Conservation (phyloP, 2,113 vertebrate genomes). For the Laticauda colubrina region DNA sequence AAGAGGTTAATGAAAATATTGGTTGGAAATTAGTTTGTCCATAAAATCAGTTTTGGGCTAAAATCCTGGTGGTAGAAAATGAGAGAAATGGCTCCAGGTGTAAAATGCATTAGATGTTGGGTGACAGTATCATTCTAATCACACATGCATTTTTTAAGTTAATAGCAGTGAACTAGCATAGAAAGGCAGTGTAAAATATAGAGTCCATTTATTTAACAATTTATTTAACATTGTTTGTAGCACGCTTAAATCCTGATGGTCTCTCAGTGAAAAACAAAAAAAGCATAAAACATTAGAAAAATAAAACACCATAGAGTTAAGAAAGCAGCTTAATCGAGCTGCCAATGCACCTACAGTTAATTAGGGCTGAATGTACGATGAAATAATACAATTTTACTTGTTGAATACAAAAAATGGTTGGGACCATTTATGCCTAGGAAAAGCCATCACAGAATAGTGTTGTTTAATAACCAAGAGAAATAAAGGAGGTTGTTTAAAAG, state of each 20-base stretch:
- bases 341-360: slow-evolving; percentile 28
- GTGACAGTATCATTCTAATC: not conserved
- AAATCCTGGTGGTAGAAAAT: not conserved
- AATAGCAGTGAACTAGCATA: not conserved
- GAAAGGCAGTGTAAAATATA: slow-evolving; percentile 7
- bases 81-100: slow-evolving; percentile 20
- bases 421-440: not conserved
- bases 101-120: not conserved
- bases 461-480: not conserved
- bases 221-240: not conserved
- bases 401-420: not conserved
- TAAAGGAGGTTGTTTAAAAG: not conserved
- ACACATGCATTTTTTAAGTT: not conserved
- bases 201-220: slow-evolving; percentile 12
- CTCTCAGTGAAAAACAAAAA: not conserved
- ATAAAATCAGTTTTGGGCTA: not conserved
- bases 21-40: not conserved
- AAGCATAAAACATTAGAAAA: not conserved
- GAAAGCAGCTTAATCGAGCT: slow-evolving; percentile 11
- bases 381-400: not conserved
- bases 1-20: not conserved
- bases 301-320: not conserved
- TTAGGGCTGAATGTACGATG: slow-evolving; percentile 14
- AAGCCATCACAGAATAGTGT: not conserved
- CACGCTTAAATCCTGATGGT: not conserved